Percentiles rank a stretch among this genome's conserved stretches.
Conservation (phyloP, 1,140 invertebrate genomes). For the Lamellibrachia luymesi region DNA sequence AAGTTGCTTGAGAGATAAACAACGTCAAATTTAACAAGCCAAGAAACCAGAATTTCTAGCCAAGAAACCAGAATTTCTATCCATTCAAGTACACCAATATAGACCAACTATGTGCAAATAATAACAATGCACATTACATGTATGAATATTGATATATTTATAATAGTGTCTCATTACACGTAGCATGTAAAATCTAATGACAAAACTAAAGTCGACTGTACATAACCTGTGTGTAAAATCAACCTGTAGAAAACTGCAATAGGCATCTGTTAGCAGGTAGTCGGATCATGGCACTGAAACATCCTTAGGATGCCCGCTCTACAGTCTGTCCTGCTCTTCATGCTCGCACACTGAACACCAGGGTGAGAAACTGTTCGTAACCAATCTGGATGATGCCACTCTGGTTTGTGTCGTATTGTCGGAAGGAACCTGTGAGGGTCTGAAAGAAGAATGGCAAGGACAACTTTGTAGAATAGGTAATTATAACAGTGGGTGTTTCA, state of each 20-base stretch:
- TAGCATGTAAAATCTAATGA: not conserved
- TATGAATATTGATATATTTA: not conserved
- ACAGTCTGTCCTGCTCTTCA: constrained; percentile 52
- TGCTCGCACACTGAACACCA: constrained; percentile 91
- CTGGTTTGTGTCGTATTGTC: constrained; percentile 85
- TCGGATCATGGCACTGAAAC: not conserved
- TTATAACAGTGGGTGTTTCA: not conserved
- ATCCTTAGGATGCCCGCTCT: not conserved
- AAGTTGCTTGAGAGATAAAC: too few species aligned
- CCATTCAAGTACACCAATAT: not conserved
- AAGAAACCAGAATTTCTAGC: too few species aligned
- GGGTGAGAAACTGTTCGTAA: constrained; percentile 94
- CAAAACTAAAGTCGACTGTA: not conserved
- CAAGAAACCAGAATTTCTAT: too few species aligned
- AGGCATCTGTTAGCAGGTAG: not conserved
- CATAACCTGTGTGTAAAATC: not conserved
- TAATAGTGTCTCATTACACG: not conserved
- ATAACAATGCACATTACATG: not conserved
- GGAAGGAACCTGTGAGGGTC: constrained; percentile 87
- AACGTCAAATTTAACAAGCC: too few species aligned
- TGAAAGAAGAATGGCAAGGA: constrained; percentile 59
- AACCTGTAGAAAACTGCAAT: not conserved
- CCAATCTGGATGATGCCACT: constrained; percentile 94
- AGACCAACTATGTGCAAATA: not conserved
- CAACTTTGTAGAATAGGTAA: constrained; percentile 33